Evolutionary conservation across 2,797 vertebrate genomes (phyloP).

Genomic region (Betta splendens): DNA sequence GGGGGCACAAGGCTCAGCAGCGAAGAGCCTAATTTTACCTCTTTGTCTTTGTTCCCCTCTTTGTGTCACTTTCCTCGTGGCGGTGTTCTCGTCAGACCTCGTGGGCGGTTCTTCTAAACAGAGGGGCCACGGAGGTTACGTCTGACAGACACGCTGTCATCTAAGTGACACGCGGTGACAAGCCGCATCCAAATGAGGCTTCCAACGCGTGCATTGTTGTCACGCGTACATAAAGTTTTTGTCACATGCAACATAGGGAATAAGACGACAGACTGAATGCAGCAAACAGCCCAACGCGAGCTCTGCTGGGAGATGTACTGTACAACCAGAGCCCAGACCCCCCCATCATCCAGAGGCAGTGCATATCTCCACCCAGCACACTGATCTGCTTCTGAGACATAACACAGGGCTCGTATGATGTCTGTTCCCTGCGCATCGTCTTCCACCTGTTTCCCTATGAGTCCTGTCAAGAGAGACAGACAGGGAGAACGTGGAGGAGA

Average conservation of each 20-base stretch:
- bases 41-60: slow-evolving; percentile 50
- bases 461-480: slow-evolving; percentile 54
- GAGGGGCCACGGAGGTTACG: no score
- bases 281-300: slow-evolving; percentile 15
- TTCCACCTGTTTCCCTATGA: slow-evolving; percentile 63
- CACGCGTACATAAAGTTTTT: slow-evolving; percentile 1
- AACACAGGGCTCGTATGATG: slow-evolving; percentile 46
- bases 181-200: no score
- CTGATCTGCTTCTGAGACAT: slow-evolving; percentile 61
- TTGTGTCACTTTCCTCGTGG: neutral
- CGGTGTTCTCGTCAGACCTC: neutral
- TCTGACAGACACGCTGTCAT: neutral
- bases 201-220: neutral
- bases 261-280: slow-evolving; percentile 8
- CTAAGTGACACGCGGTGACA: neutral
- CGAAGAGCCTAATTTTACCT: slow-evolving; percentile 69
- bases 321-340: slow-evolving; percentile 27
- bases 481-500: slow-evolving; percentile 27
- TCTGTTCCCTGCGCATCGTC: slow-evolving; percentile 46
- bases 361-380: slow-evolving; percentile 42
- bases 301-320: slow-evolving; percentile 27
- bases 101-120: neutral
- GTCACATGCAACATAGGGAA: neutral
- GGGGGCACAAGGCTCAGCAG: slow-evolving; percentile 49
- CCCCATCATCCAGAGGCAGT: slow-evolving; percentile 27